Conservation (phyloP, 1,140 invertebrate species). For the Brachionus manjavacas region DNA sequence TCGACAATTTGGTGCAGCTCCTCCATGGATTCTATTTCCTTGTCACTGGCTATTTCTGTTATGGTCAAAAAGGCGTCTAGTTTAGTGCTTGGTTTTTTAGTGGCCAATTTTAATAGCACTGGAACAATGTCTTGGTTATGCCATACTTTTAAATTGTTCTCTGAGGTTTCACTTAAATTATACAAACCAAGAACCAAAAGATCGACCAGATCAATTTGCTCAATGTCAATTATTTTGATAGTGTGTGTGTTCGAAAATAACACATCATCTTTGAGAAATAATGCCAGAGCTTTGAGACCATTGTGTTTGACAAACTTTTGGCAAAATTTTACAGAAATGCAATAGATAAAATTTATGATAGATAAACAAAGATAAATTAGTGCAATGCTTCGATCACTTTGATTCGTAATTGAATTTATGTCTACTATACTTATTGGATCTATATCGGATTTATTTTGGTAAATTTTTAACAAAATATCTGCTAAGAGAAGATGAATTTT, state of each 20-base stretch:
- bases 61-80: neutral
- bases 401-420: neutral
- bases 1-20: neutral
- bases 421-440: neutral
- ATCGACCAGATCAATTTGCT: neutral
- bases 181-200: neutral
- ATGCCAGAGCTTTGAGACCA: neutral
- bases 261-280: neutral
- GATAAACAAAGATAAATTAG: neutral
- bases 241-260: neutral
- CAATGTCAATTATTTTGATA: neutral
- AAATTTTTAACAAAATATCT: neutral
- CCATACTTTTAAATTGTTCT: neutral
- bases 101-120: neutral
- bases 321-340: neutral
- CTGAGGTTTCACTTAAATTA: neutral
- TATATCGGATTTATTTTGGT: neutral
- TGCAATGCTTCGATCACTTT: neutral
- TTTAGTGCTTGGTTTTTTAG: neutral
- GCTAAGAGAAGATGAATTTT: neutral
- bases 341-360: neutral
- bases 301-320: neutral
- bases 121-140: neutral
- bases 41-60: neutral
- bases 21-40: neutral